A percentile compares a stretch with the other conserved stretches of the same genome.
phyloP scores from a whole-genome alignment of 2,797 vertebrate genomes.

The Poeciliopsis infans region DNA sequence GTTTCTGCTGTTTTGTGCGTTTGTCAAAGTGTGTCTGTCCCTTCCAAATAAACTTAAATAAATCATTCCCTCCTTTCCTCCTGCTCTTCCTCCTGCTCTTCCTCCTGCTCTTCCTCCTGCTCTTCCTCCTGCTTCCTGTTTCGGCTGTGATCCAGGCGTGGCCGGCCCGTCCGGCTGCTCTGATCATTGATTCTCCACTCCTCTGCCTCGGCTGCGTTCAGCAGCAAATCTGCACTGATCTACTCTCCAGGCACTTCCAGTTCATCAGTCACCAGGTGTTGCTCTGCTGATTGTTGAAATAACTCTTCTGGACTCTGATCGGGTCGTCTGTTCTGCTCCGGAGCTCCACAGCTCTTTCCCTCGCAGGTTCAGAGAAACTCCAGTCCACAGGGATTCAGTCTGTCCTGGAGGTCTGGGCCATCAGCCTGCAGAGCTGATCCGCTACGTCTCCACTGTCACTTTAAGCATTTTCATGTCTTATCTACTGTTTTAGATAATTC shows the following conservation, averaged over 20 bases:
- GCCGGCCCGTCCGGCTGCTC: not conserved
- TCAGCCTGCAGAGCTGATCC: not conserved
- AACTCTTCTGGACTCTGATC: constrained; percentile 2
- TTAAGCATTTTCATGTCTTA: not conserved
- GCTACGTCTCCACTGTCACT: not conserved
- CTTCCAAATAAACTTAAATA: no score
- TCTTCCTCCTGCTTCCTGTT: not conserved
- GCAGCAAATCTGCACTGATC: not conserved
- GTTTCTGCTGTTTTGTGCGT: no score
- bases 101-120: not conserved
- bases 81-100: not conserved
- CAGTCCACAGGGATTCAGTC: not conserved
- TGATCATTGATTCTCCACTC: not conserved
- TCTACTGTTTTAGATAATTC: no score
- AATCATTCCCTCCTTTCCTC: not conserved
- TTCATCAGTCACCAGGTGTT: constrained; percentile 1
- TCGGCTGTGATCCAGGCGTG: not conserved
- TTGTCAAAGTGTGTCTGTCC: no score
- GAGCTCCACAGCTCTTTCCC: not conserved
- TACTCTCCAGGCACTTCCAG: constrained; percentile 1
- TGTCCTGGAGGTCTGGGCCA: not conserved
- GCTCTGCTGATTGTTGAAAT: constrained; percentile 8
- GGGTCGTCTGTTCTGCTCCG: not conserved
- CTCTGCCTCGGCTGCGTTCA: not conserved
- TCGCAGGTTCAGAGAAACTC: not conserved